Conservation (phyloP, 2,113 vertebrate species). For the Paraplagusia blochii region DNA sequence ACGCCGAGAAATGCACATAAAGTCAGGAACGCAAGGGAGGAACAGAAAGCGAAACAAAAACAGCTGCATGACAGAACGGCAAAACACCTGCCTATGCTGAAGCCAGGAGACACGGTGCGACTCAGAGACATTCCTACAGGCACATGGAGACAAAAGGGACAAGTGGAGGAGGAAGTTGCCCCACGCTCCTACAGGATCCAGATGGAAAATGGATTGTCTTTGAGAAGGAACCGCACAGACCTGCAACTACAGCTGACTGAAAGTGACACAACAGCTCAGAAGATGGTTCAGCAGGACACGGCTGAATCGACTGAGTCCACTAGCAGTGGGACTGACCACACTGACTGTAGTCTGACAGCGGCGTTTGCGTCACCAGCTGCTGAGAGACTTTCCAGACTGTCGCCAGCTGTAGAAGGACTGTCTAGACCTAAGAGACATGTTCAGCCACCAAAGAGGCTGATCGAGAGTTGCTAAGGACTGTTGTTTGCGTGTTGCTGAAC, state of each 20-base stretch:
- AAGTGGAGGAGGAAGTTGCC: conserved; percentile 1
- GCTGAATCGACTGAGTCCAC: neutral
- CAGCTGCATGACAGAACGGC: neutral
- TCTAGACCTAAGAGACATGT: too few relatives aligned
- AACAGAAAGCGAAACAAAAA: neutral
- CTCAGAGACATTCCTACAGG: neutral
- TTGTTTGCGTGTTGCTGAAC: too few relatives aligned
- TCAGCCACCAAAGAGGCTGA: too few relatives aligned
- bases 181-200: neutral
- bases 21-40: neutral
- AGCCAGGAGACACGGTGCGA: neutral
- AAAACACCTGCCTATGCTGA: neutral
- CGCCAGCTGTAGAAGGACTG: too few relatives aligned
- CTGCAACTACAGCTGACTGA: neutral
- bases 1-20: neutral
- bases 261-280: too few relatives aligned
- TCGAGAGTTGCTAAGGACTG: too few relatives aligned
- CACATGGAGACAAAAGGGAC: neutral
- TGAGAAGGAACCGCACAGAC: neutral
- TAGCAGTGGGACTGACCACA: conserved; percentile 1
- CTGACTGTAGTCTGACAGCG: neutral
- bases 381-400: too few relatives aligned
- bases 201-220: neutral
- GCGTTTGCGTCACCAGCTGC: too few relatives aligned
- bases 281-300: too few relatives aligned